Evolutionary conservation across 2,888 invertebrate species (phyloP), one percentile per base, ranked within the genome.

Genomic region (Nephrocerus scutellatus): DNA sequence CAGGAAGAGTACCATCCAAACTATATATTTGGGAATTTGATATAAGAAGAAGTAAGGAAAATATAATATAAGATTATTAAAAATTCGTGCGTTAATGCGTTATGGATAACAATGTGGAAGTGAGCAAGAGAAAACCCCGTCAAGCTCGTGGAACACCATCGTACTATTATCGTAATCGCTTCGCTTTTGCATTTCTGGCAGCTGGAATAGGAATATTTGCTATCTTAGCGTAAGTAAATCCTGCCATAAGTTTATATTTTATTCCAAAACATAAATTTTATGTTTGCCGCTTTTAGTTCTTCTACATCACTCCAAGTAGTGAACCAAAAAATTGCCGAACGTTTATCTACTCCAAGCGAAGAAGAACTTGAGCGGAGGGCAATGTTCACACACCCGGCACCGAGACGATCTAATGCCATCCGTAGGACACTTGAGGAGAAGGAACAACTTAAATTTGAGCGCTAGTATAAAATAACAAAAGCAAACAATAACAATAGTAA

Each of bases 111-210:
- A 72, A 73, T 36, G 62, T 73, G 36, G 76, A 77, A 68, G 68
- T 70, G 35, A 72, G 68, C 48, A 72, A 71, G 59, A 72, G 80
- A 61, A 82, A 82, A 71, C 80, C 81, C 46, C 72, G 81, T 63
- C 72, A 74, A 68, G 64, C 78, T 43, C 72, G 70, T 62, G 81
- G 81, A 51, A 81, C 82, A 28, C 81, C 81, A 29, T 74, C 79
- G 32, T 74, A 70, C 47, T 57, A 53, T 44, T 70, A 72, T 41
- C 67, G 79, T 46, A 78, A 80, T 61, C 66, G 69, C 41, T 67
- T 75, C 47, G 74, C 73, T 9, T 50, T 67, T 14, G 72, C 71
- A 19, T 43, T 72, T 7, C 26, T 80, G 44, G 61, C 63, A 22
- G 30, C 71, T n/a, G 69, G 65, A 35, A 31, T 50, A 6, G 31